Evolutionary conservation across 2,113 vertebrate genomes (phyloP).

Genomic region (Apistogramma diplotaenia): DNA sequence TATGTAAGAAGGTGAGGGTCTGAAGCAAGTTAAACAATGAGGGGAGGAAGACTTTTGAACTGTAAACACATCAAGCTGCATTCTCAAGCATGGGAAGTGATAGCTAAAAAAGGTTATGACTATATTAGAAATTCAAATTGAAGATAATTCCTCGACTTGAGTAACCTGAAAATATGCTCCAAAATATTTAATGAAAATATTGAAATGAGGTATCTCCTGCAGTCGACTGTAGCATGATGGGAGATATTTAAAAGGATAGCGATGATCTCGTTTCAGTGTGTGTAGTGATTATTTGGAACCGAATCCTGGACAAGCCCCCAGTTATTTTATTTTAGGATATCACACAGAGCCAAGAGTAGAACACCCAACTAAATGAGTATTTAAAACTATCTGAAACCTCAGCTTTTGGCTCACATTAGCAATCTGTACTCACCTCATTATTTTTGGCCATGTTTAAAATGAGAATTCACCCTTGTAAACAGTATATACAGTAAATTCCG

Average conservation of each 20-base stretch:
- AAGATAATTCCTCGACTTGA: neutral
- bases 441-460: neutral
- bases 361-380: too few relatives aligned
- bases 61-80: neutral
- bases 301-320: neutral
- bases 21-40: neutral
- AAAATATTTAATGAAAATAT: too few relatives aligned
- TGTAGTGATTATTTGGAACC: fast-evolving
- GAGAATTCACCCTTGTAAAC: neutral
- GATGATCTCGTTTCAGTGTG: too few relatives aligned
- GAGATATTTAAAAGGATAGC: fast-evolving
- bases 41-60: neutral
- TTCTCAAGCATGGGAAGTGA: neutral
- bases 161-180: too few relatives aligned
- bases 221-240: too few relatives aligned
- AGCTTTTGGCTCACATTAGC: too few relatives aligned
- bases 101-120: neutral
- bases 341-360: too few relatives aligned
- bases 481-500: too few relatives aligned
- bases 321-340: neutral
- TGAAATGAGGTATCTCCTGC: too few relatives aligned
- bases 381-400: too few relatives aligned
- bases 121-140: neutral
- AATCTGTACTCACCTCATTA: too few relatives aligned
- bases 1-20: neutral